phyloP scores from a whole-genome alignment of 2,797 vertebrate species.

The Novumbra hubbsi region DNA sequence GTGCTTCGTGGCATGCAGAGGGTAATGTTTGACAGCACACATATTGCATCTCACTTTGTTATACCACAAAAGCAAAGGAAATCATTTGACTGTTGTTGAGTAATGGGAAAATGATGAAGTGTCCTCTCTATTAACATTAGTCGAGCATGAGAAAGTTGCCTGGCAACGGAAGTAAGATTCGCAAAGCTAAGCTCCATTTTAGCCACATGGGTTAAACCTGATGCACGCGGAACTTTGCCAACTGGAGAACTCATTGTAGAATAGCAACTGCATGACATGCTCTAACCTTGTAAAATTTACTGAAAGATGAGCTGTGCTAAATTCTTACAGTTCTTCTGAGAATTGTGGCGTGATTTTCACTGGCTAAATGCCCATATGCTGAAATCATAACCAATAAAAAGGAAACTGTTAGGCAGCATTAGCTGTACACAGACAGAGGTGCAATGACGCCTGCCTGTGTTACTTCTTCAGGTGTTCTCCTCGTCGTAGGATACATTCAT shows the following conservation, averaged over 20 bases:
- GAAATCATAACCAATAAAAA: conserved; percentile 53
- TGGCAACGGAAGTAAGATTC: conserved; percentile 10
- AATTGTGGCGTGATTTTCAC: conserved; percentile 51
- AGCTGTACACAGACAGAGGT: conserved; percentile 29
- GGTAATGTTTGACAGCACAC: neutral
- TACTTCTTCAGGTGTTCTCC: conserved; percentile 29
- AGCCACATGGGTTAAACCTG: conserved; percentile 18
- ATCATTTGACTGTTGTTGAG: neutral
- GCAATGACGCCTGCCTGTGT: conserved; percentile 25
- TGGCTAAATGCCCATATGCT: conserved; percentile 48
- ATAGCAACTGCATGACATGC: conserved; percentile 45
- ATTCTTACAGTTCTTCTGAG: conserved; percentile 62
- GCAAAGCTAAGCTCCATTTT: conserved; percentile 1
- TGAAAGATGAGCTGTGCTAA: conserved; percentile 62
- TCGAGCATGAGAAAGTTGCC: conserved; percentile 4
- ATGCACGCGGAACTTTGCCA: conserved; percentile 31
- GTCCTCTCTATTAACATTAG: neutral
- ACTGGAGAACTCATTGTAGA: conserved; percentile 47
- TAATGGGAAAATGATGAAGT: neutral
- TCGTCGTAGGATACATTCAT: conserved; percentile 32
- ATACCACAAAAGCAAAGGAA: neutral
- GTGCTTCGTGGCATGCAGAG: neutral
- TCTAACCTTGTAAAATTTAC: conserved; percentile 55
- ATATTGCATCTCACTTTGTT: neutral
- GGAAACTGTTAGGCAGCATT: conserved; percentile 58